These are phyloP conservation scores for Acropternis orthonyx DNA, from an alignment of 2,797 vertebrate species.

Conservation along the genomic window DNA sequence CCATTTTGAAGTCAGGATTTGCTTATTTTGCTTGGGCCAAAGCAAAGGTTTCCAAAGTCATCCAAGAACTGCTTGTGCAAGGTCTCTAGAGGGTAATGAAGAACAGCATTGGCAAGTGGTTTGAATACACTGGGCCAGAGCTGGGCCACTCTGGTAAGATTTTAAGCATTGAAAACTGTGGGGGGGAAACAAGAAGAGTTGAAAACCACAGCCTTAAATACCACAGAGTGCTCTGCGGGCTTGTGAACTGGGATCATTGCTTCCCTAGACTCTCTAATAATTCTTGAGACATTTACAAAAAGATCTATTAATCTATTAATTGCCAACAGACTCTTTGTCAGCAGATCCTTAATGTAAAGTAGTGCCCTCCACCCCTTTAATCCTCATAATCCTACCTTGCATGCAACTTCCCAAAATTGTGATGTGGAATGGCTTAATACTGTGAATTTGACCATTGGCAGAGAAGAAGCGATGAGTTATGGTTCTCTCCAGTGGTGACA, in stretches of 20 bases:
- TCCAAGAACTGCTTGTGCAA: not conserved
- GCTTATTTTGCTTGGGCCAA: not conserved
- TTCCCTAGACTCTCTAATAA: not conserved
- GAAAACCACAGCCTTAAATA: not conserved
- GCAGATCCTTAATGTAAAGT: constrained; percentile 1
- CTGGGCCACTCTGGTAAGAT: not conserved
- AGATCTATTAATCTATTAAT: constrained; percentile 18
- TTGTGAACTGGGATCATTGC: not conserved
- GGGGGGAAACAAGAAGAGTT: not conserved
- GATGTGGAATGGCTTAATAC: not conserved
- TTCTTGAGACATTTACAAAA: not conserved
- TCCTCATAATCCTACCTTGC: not conserved
- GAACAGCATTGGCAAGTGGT: not conserved
- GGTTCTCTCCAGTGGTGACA: not conserved
- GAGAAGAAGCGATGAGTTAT: not conserved
- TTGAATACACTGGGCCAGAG: not conserved
- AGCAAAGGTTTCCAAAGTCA: not conserved
- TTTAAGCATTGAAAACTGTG: not conserved
- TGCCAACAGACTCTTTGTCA: constrained; percentile 2
- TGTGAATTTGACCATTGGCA: not conserved
- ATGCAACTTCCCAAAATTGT: not conserved
- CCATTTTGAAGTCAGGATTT: not conserved
- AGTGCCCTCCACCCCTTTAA: not conserved
- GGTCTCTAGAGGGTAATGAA: not conserved
- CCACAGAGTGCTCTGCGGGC: not conserved